Base-by-base conservation (phyloP, 2,888 invertebrate species). In the Trichopria drosophilae region DNA sequence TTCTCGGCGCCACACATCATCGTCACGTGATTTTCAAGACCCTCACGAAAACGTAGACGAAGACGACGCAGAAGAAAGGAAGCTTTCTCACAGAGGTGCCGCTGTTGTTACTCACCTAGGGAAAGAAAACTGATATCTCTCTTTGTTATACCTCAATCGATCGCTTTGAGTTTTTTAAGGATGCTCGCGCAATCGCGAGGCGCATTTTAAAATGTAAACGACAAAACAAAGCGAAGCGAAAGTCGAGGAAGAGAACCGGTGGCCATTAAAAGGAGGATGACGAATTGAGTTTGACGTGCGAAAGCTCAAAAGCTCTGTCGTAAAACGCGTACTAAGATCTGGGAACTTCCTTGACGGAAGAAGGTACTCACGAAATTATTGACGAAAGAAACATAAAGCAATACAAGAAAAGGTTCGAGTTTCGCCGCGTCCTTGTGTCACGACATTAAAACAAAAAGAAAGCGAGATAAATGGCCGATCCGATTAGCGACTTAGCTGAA, bases 1-100 rank as follows among this genome's bases (percentile, higher is more conserved):
- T 87, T 93, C 82, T 91, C 93, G 80, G 94, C 94, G 80, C 94
- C 94, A 74, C 93, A 94, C 84, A 91, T 92, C 81, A 90, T 92
- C 82, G 90, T 91, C 81, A 88, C 88, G 85, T 88, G 75, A 75
- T 75, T 75, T 63, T 51, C 44, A 41, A 42, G 48, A 32, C 43
- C 19, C 43, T 29, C 32, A 40, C 46, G 42, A 45, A 34, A 32
- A 48, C 24, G 36, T 20, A 42, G 31, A 20, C 32, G 40, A 35
- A 29, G 40, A 29, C 32, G 45, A 31, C 32, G 51, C 20, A 41
- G 47, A 36, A 53, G 67, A 60, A 72, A 66, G 65, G 56, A 53
- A 54, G 13, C 12, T 16, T 35, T 6, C 18, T 16, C 19, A 15
- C 16, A 6, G 36, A 22, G 12, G 12, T 10, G 15, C 36, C 31